Evolutionary conservation across 2,113 vertebrate genomes (phyloP).

Genomic region (Mionectes macconnelli): DNA sequence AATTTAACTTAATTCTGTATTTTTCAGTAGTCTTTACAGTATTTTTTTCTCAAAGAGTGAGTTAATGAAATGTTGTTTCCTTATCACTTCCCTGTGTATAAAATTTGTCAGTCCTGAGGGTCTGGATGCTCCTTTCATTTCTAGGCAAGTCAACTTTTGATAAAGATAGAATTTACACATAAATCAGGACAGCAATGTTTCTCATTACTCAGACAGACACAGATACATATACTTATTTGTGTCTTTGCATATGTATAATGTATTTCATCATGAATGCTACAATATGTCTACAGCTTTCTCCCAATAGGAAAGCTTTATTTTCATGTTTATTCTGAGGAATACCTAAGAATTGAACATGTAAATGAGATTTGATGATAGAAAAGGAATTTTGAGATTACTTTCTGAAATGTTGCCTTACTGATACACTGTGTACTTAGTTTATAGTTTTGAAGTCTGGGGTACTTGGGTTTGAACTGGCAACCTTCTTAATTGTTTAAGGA

Average conservation of each 20-base stretch:
- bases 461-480: background rate
- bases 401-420: background rate
- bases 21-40: background rate
- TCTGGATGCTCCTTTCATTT: background rate
- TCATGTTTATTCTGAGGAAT: background rate
- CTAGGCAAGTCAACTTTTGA: background rate
- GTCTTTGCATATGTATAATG: background rate
- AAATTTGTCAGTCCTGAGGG: background rate
- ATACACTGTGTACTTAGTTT: background rate
- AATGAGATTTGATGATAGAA: background rate
- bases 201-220: background rate
- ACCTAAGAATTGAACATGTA: background rate
- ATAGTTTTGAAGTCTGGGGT: background rate
- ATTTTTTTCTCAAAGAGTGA: background rate
- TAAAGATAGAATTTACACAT: background rate
- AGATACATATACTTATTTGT: background rate
- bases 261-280: background rate
- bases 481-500: background rate
- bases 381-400: background rate
- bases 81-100: background rate
- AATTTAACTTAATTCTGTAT: background rate
- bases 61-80: background rate
- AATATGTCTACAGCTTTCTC: background rate
- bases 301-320: background rate
- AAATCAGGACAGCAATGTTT: background rate